phyloP scores from a whole-genome alignment of 2,888 invertebrate species.

The Yponomeuta evonymella region DNA sequence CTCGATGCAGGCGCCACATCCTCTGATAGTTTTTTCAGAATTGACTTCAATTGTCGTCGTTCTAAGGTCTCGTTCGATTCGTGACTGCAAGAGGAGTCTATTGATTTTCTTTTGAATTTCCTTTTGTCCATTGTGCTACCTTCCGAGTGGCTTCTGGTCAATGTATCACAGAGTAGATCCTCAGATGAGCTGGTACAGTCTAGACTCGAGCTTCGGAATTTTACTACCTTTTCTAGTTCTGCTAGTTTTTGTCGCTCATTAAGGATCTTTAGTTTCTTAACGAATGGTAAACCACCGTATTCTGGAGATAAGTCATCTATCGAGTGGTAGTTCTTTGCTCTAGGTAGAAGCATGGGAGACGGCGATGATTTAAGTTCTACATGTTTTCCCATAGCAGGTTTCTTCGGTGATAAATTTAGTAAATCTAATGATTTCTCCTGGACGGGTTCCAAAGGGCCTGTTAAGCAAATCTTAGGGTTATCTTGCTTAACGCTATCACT shows the following conservation, averaged over 20 bases:
- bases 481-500: conserved; percentile 54
- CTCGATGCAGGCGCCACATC: conserved; percentile 71
- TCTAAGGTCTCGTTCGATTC: conserved; percentile 88
- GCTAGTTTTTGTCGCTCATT: conserved; percentile 92
- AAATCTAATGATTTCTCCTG: conserved; percentile 66
- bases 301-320: conserved; percentile 92
- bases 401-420: conserved; percentile 59
- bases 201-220: conserved; percentile 86
- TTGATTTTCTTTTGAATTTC: conserved; percentile 64
- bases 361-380: conserved; percentile 38
- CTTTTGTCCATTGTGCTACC: conserved; percentile 84
- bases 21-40: conserved; percentile 88
- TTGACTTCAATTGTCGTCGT: conserved; percentile 87
- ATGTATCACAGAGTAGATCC: conserved; percentile 71
- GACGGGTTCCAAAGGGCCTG: conserved; percentile 64
- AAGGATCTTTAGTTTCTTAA: conserved; percentile 90
- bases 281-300: conserved; percentile 89
- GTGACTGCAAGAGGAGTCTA: conserved; percentile 52
- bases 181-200: conserved; percentile 81
- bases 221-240: conserved; percentile 85
- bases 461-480: conserved; percentile 60
- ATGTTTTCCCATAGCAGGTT: conserved; percentile 36
- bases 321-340: conserved; percentile 84
- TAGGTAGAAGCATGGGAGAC: conserved; percentile 45
- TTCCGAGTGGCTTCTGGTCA: conserved; percentile 88